These are phyloP conservation scores for Scarus forsteni DNA, from an alignment of 2,797 vertebrate genomes.

Conservation along the genomic window DNA sequence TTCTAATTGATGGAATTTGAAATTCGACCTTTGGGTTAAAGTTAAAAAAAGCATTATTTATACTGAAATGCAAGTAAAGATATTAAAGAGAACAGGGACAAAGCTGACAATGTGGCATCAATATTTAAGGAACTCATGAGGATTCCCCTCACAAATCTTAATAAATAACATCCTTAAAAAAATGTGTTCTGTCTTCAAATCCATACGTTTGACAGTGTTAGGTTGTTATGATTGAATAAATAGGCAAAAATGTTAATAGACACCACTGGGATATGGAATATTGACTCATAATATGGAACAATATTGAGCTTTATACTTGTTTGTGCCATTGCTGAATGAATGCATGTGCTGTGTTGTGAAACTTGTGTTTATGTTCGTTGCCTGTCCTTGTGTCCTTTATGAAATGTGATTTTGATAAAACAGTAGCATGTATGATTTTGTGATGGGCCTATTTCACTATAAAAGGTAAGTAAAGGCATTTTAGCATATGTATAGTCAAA, in stretches of 20 bases:
- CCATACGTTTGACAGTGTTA: constrained; percentile 21
- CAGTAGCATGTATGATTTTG: neutral
- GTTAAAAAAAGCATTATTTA: no score
- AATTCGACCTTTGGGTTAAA: neutral
- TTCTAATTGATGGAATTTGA: neutral
- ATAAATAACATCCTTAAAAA: neutral
- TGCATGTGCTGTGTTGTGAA: constrained; percentile 45
- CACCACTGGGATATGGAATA: constrained; percentile 15
- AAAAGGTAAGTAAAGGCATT: neutral
- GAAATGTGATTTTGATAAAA: constrained; percentile 2
- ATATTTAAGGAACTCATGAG: constrained; percentile 13
- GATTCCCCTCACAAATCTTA: constrained; percentile 16
- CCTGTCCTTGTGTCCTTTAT: constrained; percentile 17
- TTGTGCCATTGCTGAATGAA: constrained; percentile 53
- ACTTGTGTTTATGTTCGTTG: constrained; percentile 25
- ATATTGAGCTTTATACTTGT: constrained; percentile 28
- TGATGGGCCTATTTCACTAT: neutral
- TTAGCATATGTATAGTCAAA: constrained; percentile 14
- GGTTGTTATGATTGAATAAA: constrained; percentile 22
- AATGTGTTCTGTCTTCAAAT: neutral
- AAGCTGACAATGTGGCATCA: constrained; percentile 6
- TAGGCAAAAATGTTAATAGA: constrained; percentile 22
- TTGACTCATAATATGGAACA: constrained; percentile 17
- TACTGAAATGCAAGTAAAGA: constrained; percentile 5
- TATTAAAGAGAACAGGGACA: constrained; percentile 17